These are phyloP conservation scores for Papilio elwesi DNA, from an alignment of 2,888 invertebrate species.

Conservation along the genomic window DNA sequence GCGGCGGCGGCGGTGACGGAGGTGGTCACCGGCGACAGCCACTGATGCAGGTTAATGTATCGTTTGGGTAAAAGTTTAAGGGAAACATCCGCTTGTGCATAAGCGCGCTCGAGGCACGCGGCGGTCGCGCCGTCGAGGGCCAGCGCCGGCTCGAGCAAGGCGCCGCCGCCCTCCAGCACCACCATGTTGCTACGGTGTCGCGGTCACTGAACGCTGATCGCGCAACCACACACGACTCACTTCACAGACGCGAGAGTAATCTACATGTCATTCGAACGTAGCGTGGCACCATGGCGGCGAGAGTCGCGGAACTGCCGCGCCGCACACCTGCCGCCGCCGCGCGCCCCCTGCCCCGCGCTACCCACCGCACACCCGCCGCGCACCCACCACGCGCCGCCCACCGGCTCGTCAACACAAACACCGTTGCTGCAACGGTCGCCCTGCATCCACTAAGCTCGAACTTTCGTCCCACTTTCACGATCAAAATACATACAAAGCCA, in stretches of 20 bases:
- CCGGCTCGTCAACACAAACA: constrained; percentile 72
- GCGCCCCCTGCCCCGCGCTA: constrained; percentile 60
- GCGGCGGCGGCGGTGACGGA: constrained; percentile 78
- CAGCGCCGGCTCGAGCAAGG: constrained; percentile 85
- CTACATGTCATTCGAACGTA: constrained; percentile 72
- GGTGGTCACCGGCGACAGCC: constrained; percentile 91
- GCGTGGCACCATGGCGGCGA: constrained; percentile 71
- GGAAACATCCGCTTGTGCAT: constrained; percentile 92
- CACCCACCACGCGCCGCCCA: constrained; percentile 62
- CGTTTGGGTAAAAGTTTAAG: constrained; percentile 95
- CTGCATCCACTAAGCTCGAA: constrained; percentile 68
- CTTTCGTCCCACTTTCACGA: constrained; percentile 72
- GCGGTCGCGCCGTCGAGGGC: constrained; percentile 88
- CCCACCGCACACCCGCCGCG: constrained; percentile 58
- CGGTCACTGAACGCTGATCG: constrained; percentile 57
- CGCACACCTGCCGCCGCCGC: constrained; percentile 67
- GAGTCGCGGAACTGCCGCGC: constrained; percentile 77
- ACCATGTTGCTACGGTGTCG: constrained; percentile 67
- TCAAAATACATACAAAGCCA: constrained; percentile 43
- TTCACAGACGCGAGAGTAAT: constrained; percentile 61
- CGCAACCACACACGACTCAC: constrained; percentile 63
- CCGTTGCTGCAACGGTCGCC: constrained; percentile 77
- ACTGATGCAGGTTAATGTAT: constrained; percentile 95
- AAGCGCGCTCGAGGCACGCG: constrained; percentile 89
- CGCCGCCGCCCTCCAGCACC: constrained; percentile 81